Percentiles rank a stretch among this genome's conserved stretches.
phyloP scores from a whole-genome alignment of 1,140 invertebrate genomes.

The Nasonia vitripennis region DNA sequence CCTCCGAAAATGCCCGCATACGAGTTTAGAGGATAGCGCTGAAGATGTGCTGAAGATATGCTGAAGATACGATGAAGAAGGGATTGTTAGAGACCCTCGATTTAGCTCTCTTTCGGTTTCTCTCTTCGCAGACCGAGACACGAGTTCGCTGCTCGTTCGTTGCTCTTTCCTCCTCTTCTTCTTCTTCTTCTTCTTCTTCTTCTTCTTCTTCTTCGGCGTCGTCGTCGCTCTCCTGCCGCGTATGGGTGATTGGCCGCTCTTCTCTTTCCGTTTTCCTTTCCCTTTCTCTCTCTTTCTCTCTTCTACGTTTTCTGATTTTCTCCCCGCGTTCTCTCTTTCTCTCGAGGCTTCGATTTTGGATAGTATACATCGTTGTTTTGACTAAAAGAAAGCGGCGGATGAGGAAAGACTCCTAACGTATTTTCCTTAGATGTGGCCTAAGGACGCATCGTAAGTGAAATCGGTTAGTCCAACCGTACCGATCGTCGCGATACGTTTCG shows the following conservation, averaged over 20 bases:
- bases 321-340: neutral
- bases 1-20: slow-evolving; percentile 67
- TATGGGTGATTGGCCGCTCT: slow-evolving; percentile 54
- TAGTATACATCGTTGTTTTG: neutral
- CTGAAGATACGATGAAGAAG: neutral
- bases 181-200: slow-evolving; percentile 21
- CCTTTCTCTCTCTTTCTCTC: slow-evolving; percentile 60
- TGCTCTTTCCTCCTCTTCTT: slow-evolving; percentile 16
- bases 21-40: neutral
- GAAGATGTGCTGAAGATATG: too few species aligned
- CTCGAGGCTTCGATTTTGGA: neutral
- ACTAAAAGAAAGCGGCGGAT: too few species aligned
- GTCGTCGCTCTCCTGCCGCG: slow-evolving; percentile 12
- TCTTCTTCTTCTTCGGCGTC: neutral
- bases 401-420: too few species aligned
- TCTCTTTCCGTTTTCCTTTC: slow-evolving; percentile 61
- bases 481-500: too few species aligned
- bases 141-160: slow-evolving; percentile 8
- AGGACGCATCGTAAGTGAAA: too few species aligned
- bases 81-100: too few species aligned
- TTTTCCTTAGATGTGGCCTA: too few species aligned
- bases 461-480: too few species aligned
- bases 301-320: slow-evolving; percentile 56
- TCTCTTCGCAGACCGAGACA: slow-evolving; percentile 16
- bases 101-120: slow-evolving; percentile 17